phyloP scores from a whole-genome alignment of 2,888 invertebrate genomes.

The Stenodera caucasica region DNA sequence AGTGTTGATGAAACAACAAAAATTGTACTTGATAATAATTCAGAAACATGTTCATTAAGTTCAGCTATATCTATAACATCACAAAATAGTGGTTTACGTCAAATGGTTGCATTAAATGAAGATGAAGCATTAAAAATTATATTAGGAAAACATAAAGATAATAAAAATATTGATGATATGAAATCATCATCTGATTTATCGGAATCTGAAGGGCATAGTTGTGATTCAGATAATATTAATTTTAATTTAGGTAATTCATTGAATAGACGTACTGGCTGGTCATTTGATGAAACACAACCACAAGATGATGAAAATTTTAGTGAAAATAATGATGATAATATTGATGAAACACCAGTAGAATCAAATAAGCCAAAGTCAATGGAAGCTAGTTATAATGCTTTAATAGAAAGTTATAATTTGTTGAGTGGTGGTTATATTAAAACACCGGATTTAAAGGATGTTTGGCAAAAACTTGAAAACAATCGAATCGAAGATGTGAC shows the following conservation, averaged over 20 bases:
- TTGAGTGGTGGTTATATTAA: conserved; percentile 55
- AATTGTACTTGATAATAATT: conserved; percentile 38
- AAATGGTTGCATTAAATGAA: conserved; percentile 63
- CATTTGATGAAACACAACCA: conserved; percentile 55
- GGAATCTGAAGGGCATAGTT: conserved; percentile 33
- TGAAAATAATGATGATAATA: conserved; percentile 12
- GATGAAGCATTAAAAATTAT: conserved; percentile 75
- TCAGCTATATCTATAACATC: conserved; percentile 54
- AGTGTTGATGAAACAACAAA: conserved; percentile 41
- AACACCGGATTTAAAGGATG: conserved; percentile 65
- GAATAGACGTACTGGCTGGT: conserved; percentile 66
- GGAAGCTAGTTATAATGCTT: conserved; percentile 62
- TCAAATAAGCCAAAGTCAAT: conserved; percentile 40
- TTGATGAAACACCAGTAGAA: conserved; percentile 9
- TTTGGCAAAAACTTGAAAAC: conserved; percentile 58
- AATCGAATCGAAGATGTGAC: conserved; percentile 48
- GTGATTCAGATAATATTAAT: conserved; percentile 33
- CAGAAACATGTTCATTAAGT: conserved; percentile 51
- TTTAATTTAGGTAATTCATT: conserved; percentile 66
- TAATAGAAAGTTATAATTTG: conserved; percentile 63
- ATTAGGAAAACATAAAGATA: conserved; percentile 57
- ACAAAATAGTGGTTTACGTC: conserved; percentile 57
- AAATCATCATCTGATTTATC: conserved; percentile 30
- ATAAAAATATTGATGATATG: conserved; percentile 19
- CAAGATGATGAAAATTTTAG: conserved; percentile 19